Conservation (phyloP, 2,888 invertebrate genomes). For the Acronicta leporina region DNA sequence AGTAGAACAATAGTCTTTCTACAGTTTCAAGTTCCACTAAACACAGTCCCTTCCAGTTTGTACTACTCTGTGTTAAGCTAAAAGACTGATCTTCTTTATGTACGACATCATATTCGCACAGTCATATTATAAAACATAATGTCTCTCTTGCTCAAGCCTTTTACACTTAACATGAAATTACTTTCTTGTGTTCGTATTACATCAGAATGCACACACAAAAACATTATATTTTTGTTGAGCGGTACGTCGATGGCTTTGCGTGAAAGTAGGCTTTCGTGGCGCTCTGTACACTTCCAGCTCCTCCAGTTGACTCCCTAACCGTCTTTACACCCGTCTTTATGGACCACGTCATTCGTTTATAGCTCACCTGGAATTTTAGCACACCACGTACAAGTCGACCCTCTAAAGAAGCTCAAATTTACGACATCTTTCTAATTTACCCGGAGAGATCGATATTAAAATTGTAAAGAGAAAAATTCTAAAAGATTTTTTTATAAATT, state of each 20-base stretch:
- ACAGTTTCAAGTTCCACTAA: constrained; percentile 16
- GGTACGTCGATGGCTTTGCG: constrained; percentile 63
- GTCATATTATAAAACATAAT: not conserved
- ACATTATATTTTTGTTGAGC: constrained; percentile 51
- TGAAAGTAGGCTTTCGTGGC: constrained; percentile 68
- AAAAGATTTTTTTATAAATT: constrained; percentile 21
- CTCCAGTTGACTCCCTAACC: constrained; percentile 57
- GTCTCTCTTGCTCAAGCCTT: constrained; percentile 4
- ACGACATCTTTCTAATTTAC: constrained; percentile 52
- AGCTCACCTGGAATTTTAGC: constrained; percentile 68
- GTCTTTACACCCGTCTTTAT: constrained; percentile 64
- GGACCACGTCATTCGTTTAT: constrained; percentile 69
- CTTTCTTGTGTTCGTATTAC: constrained; percentile 76
- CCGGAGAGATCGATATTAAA: constrained; percentile 44
- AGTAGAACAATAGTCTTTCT: constrained; percentile 9
- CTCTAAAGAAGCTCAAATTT: constrained; percentile 48
- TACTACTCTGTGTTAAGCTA: constrained; percentile 24
- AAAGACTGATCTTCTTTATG: constrained; percentile 1
- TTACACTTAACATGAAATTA: constrained; percentile 34
- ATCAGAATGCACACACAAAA: constrained; percentile 57
- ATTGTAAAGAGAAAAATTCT: constrained; percentile 27
- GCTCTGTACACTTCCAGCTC: constrained; percentile 58
- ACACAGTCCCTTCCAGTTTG: constrained; percentile 20
- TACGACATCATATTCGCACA: constrained; percentile 12
- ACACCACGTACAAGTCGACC: constrained; percentile 37